Base-by-base conservation (phyloP, 1,140 invertebrate genomes). In the Mya arenaria region DNA sequence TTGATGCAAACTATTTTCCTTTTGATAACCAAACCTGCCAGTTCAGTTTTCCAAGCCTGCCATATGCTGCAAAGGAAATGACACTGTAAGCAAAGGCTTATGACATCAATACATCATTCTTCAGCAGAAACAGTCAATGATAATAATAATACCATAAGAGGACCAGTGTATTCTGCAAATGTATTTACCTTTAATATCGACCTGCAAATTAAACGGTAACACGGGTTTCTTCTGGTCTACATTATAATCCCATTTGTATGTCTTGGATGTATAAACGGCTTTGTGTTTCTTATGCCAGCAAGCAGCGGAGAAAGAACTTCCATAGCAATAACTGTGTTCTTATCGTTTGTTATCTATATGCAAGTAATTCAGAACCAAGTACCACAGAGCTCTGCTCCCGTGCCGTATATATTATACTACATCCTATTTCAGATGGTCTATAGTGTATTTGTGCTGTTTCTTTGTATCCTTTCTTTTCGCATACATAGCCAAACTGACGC, bases 281-380 rank as follows among this genome's bases (percentile, higher is more conserved):
- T 94, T 1, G 94, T 94, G 30, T 95, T 95, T 89, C 94, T 93
- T 83, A 89, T 95, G 65, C 94, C 94, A 8, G 93, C 94, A 0
- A 94, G 94, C 81, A 93, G 93, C 15, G 94, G 94, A 1, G 94
- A 94, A 86, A 94, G 94, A 84, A 93, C 94, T 58, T 92, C 94
- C 4, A 91, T 94, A n/a, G 94, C 94, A 28, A 90, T 95, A 41
- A 94, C 94, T 5, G 93, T 94, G 5, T 90, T 95, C 1, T 86
- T 95, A 19, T 93, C 94, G 4, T 94, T 95, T 86, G 93, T 93
- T 56, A 94, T 95, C n/a, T 94, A 94, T 87, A 93, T 94, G 92
- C 86, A 94, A 62, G 93, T 94, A 69, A 93, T 95, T 44, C 93
- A 93, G 30, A 94, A 94, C 86, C 94, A 93, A 75, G 93, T 94